These are phyloP conservation scores for Athrips mouffetella DNA, from an alignment of 2,888 invertebrate species.

Conservation along the genomic window DNA sequence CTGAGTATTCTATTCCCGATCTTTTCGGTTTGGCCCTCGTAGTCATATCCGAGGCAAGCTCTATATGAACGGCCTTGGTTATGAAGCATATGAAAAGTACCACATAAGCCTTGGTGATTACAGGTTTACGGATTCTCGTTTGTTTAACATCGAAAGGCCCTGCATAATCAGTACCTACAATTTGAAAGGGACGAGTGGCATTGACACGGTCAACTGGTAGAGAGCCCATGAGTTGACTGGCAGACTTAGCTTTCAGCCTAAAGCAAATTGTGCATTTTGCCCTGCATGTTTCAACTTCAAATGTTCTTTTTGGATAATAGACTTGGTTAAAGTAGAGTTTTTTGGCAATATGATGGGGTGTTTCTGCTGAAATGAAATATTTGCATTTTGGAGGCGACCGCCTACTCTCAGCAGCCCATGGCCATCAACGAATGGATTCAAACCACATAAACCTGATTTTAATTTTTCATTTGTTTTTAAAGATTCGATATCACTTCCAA, in stretches of 20 bases:
- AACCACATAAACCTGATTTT: no score
- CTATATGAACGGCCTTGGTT: slow-evolving; percentile 2
- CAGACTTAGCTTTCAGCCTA: background rate
- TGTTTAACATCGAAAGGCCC: slow-evolving; percentile 11
- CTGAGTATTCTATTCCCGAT: no score
- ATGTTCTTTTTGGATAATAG: background rate
- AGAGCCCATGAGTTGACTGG: background rate
- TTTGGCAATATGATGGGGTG: background rate
- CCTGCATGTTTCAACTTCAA: background rate
- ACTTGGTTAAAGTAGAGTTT: background rate
- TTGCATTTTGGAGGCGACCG: background rate
- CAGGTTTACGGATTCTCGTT: slow-evolving; percentile 6
- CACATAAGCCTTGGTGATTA: slow-evolving; percentile 11
- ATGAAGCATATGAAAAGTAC: background rate
- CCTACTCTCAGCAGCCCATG: background rate
- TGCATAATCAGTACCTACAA: slow-evolving; percentile 13
- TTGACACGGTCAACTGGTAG: background rate
- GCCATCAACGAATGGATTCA: no score
- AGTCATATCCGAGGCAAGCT: slow-evolving; percentile 3
- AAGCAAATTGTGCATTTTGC: background rate
- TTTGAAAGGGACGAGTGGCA: background rate
- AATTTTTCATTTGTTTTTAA: no score
- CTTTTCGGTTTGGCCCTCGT: no score
- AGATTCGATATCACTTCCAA: no score
- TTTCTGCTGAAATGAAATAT: background rate